These are phyloP conservation scores for Taeniopygia guttata DNA, from an alignment of 2,797 vertebrate species.

Conservation along the genomic window DNA sequence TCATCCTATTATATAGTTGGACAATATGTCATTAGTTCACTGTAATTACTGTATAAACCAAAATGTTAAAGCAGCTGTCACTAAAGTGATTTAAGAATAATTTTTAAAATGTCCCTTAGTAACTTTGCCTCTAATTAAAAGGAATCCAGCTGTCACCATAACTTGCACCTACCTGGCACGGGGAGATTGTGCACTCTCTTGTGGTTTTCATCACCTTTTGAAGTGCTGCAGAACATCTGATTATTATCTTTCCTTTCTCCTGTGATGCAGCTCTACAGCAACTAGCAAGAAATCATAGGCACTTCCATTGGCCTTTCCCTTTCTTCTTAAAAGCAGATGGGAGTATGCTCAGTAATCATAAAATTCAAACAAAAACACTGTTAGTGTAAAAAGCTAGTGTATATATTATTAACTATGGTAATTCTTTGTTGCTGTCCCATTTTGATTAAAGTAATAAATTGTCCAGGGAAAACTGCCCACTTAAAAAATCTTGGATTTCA, in stretches of 20 bases:
- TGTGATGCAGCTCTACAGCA: background rate
- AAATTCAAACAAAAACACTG: background rate
- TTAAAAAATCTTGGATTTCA: background rate
- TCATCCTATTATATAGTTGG: background rate
- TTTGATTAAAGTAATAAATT: background rate
- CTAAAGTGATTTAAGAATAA: background rate
- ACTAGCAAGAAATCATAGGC: background rate
- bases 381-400: background rate
- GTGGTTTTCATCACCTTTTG: background rate
- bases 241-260: background rate
- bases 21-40: background rate
- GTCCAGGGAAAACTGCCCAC: background rate
- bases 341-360: background rate
- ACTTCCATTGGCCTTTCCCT: background rate
- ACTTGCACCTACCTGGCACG: background rate
- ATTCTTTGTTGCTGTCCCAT: background rate
- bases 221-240: background rate
- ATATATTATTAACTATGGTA: background rate
- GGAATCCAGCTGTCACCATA: background rate
- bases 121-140: background rate
- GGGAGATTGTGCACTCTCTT: rapidly evolving
- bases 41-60: background rate
- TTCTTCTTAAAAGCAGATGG: background rate
- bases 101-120: background rate
- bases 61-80: background rate